Percentiles rank a stretch among this genome's conserved stretches.
phyloP scores from a whole-genome alignment of 2,797 vertebrate genomes.

The Sphaeramia orbicularis region DNA sequence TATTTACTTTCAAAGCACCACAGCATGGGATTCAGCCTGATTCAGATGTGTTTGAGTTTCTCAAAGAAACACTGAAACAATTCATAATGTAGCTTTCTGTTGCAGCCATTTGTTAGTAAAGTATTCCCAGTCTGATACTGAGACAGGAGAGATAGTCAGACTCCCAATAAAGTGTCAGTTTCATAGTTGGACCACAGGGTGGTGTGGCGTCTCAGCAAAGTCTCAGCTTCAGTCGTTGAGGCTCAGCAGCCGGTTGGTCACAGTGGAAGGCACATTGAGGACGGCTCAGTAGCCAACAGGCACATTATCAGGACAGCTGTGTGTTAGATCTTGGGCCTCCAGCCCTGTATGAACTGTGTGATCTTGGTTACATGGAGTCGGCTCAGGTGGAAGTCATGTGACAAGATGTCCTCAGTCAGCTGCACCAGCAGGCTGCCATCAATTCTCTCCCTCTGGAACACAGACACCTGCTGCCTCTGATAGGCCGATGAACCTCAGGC shows the following conservation, averaged over 20 bases:
- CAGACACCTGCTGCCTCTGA: constrained; percentile 93
- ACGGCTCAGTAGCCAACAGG: constrained; percentile 75
- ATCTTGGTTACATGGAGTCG: constrained; percentile 99
- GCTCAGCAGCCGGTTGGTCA: constrained; percentile 69
- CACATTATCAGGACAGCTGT: constrained; percentile 60
- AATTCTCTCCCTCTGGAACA: constrained; percentile 94
- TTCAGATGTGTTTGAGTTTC: constrained; percentile 5
- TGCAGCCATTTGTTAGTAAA: constrained; percentile 80
- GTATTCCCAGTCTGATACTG: constrained; percentile 78
- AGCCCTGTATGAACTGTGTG: constrained; percentile 99
- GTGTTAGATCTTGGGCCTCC: constrained; percentile 93
- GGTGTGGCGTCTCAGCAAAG: constrained; percentile 55
- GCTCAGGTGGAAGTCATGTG: constrained; percentile 96
- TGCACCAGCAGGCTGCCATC: constrained; percentile 98
- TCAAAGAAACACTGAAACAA: background rate
- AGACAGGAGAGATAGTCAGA: constrained; percentile 42
- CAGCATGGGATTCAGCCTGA: background rate
- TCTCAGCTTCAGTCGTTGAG: constrained; percentile 47
- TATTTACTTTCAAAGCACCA: background rate
- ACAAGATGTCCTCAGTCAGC: constrained; percentile 96
- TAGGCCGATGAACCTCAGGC: constrained; percentile 96
- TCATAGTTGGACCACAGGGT: constrained; percentile 59
- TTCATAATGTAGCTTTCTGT: constrained; percentile 26
- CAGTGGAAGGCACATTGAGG: constrained; percentile 82
- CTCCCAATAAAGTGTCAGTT: constrained; percentile 49